Base-by-base conservation (phyloP, 2,797 vertebrate species). In the Chiroxiphia lanceolata region DNA sequence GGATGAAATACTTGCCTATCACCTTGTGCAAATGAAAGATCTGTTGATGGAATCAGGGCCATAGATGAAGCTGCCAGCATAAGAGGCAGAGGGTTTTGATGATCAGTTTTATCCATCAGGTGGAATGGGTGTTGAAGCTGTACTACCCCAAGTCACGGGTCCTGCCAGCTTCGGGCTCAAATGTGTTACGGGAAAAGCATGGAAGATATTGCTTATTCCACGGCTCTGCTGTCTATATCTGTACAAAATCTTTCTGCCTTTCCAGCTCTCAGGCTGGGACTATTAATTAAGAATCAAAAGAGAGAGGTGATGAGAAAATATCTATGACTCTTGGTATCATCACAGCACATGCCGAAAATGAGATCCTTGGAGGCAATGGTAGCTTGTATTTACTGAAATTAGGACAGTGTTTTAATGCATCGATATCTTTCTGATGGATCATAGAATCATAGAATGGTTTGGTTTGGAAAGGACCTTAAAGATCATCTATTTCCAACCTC, bases 201-300 rank as follows among this genome's bases (percentile, higher is more conserved):
- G 9, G 70, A 88, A 34, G 47, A 26, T 5, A 26, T 82, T 64
- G 45, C 44, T 71, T 90, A 38, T 51, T 68, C 44, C 9, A 1
- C 20, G 31, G 25, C 18, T 48, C 33, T 87, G 42, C 51, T 77
- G 27, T 36, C 51, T 19, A 2, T 15, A 78, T 34, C 75, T 53
- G 42, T 67, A 56, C 33, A 67, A 72, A 91, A 79, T 47, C 38
- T 47, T 89, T 86, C 65, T 51, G 63, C 34, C 17, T 68, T n/a
- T 87, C 33, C 51, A 74, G 16, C n/a, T 88, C 33, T 76, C 48
- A 67, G 21, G 15, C 50, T 84, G 48, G 42, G 47, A 23, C 60
- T 94, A 26, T 71, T 83, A 78, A 75, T 79, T 90, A 92, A 82
- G 78, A 93, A 84, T 85, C 67, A 89, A 82, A 90, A 74, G 74